These are phyloP conservation scores for Stegophylla sp. DNA, from an alignment of 2,888 invertebrate species.

Conservation along the genomic window DNA sequence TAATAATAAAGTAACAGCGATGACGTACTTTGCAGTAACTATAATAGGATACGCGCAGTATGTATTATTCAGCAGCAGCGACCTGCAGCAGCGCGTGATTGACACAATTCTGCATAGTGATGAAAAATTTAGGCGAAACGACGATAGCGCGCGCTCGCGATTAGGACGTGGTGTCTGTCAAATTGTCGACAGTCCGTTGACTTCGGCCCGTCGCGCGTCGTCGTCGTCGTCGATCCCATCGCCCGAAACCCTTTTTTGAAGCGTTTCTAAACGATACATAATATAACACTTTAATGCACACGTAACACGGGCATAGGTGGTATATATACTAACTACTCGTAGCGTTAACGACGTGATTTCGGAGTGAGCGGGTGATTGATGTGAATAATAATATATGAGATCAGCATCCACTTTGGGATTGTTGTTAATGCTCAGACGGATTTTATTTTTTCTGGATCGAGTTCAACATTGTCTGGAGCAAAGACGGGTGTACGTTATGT, in stretches of 20 bases:
- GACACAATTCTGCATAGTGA: conserved; percentile 22
- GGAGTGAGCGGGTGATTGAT: conserved; percentile 2
- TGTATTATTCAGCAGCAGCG: conserved; percentile 8
- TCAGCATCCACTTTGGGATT: conserved; percentile 16
- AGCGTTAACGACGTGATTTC: no score
- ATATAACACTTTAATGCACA: no score
- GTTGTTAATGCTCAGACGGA: not conserved
- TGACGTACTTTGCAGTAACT: not conserved
- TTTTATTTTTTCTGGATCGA: conserved; percentile 29
- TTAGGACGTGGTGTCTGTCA: not conserved
- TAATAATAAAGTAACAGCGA: not conserved
- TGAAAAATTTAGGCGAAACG: not conserved
- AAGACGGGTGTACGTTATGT: not conserved
- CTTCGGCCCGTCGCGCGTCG: not conserved
- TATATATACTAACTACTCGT: no score
- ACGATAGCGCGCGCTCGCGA: not conserved
- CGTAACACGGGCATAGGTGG: no score
- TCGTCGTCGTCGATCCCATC: no score
- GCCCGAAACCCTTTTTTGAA: not conserved
- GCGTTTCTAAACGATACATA: no score
- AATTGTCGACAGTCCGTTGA: not conserved
- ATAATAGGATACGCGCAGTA: not conserved
- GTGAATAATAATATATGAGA: conserved; percentile 28
- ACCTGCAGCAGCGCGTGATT: not conserved
- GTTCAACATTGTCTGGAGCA: conserved; percentile 35